Evolutionary conservation across 2,797 vertebrate species (phyloP), one percentile per base, ranked within the genome.

Genomic region (Tarsius wallacei): DNA sequence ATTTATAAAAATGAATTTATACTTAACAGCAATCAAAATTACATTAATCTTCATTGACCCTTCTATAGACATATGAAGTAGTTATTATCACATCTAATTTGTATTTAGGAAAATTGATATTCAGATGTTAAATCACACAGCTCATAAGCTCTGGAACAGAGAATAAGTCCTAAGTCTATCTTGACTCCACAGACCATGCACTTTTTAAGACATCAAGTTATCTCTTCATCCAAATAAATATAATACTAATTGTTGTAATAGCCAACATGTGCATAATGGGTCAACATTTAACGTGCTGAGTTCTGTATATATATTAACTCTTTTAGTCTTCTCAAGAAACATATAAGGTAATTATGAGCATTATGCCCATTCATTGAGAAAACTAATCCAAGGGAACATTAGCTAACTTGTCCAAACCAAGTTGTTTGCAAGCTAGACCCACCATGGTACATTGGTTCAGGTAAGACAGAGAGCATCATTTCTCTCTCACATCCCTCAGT

Each of bases 31-130:
- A 8, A 15, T 47, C 10, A 4, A 47, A 70, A 70, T 1, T 22
- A 42, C 26, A 55, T 47, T 42, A 4, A 42, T 22, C 31, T 49
- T 36, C 4, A 0, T 6, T 12, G 68, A 94, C 33, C 33, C 36
- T 36, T 31, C 19, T 49, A 7, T 1, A 83, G 28, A 7, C 24
- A 1, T 0, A 7, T 0, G 0, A 28, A n/a, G 22, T 3, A 7
- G 16, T 28, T 47, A 33, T 14, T 8, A 63, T 8, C 12, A 76
- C 1, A 5, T 2, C 16, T 68, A 14, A 36, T 74, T 70, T 19
- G 1, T 33, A 5, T 24, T 49, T 6, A 53, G 53, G 42, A 55
- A 90, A 76, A n/a, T 9, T 22, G 6, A 47, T 63, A 31, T 63
- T 47, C 76, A 15, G 26, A 11, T 7, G 11, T 24, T 53, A 47